phyloP scores from a whole-genome alignment of 2,888 invertebrate species.

The Eumerus sabulonum region DNA sequence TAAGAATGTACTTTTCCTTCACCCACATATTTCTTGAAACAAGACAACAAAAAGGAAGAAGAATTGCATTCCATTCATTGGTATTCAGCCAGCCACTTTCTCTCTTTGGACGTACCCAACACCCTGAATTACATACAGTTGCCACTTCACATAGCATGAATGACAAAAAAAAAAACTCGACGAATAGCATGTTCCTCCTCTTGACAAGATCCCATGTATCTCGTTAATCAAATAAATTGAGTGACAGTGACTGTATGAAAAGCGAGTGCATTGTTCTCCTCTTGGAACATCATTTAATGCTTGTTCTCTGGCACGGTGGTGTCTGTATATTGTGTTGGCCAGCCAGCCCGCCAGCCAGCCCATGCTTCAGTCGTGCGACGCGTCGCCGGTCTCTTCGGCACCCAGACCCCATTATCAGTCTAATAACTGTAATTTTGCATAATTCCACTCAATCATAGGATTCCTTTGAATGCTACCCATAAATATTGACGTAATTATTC shows the following conservation, averaged over 20 bases:
- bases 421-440: slow-evolving; percentile 61
- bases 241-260: slow-evolving; percentile 61
- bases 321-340: background rate
- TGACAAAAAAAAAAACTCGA: no score
- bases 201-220: slow-evolving; percentile 46
- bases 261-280: slow-evolving; percentile 60
- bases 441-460: slow-evolving; percentile 56
- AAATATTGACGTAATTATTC: slow-evolving; percentile 33
- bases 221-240: slow-evolving; percentile 67
- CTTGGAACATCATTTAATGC: slow-evolving; percentile 22
- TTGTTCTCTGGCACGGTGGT: slow-evolving; percentile 10
- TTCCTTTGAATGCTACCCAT: slow-evolving; percentile 33
- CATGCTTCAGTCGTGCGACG: background rate
- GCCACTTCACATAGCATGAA: no score
- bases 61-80: background rate
- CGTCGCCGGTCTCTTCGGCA: background rate
- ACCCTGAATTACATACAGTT: no score
- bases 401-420: slow-evolving; percentile 52
- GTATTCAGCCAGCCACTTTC: background rate
- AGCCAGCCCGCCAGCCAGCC: no score
- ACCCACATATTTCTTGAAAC: background rate
- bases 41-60: no score
- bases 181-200: slow-evolving; percentile 36
- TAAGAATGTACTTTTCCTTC: slow-evolving; percentile 3
- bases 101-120: background rate